phyloP scores from a whole-genome alignment of 2,797 vertebrate genomes.

The Phrynocephalus forsythii region DNA sequence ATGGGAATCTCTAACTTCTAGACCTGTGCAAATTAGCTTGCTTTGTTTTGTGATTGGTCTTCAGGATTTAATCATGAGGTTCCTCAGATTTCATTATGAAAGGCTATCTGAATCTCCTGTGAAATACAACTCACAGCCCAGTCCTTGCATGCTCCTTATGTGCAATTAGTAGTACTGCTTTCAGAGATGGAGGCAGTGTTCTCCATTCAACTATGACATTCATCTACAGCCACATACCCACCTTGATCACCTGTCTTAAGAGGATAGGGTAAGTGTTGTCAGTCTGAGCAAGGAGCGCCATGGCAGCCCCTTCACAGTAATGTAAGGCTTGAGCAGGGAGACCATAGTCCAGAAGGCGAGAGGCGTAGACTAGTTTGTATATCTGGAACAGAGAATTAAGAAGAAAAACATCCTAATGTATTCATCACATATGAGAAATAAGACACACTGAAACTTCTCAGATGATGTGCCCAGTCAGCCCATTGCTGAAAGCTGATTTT shows the following conservation, averaged over 20 bases:
- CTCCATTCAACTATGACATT: too few species aligned
- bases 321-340: constrained; percentile 87
- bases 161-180: background rate
- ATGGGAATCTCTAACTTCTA: too few species aligned
- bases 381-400: constrained; percentile 74
- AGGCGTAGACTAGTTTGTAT: constrained; percentile 92
- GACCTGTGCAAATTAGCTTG: too few species aligned
- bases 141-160: too few species aligned
- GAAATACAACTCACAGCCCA: background rate
- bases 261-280: constrained; percentile 75
- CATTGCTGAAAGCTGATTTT: background rate
- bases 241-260: constrained; percentile 85
- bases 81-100: background rate
- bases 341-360: constrained; percentile 87
- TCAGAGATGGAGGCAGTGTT: background rate
- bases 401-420: background rate
- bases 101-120: background rate
- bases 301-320: constrained; percentile 88
- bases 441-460: background rate
- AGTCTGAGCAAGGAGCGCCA: constrained; percentile 74
- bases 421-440: background rate
- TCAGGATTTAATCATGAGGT: too few species aligned
- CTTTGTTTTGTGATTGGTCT: too few species aligned
- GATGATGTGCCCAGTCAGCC: background rate
- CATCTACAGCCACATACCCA: constrained; percentile 61